phyloP scores from a whole-genome alignment of 2,888 invertebrate species.

The Buathra laborator region DNA sequence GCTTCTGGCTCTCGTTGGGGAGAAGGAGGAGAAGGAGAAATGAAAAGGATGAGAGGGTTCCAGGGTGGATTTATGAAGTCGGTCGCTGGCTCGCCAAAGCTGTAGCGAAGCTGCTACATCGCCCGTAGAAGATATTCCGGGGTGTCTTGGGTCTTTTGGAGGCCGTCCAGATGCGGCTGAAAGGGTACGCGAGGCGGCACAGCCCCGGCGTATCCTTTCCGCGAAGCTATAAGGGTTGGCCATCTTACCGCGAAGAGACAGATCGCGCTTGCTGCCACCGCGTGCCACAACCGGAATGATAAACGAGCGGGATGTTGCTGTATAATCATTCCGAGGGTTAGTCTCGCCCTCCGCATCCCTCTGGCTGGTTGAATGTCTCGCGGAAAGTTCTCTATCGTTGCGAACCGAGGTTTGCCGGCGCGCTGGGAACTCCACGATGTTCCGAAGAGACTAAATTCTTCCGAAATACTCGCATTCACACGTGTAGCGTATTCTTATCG shows the following conservation, averaged over 20 bases:
- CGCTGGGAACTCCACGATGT: background rate
- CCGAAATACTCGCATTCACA: background rate
- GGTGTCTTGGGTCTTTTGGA: conserved; percentile 81
- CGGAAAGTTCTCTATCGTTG: conserved; percentile 56
- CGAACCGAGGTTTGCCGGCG: conserved; percentile 21
- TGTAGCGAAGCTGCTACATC: conserved; percentile 12
- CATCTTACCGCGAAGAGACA: conserved; percentile 82
- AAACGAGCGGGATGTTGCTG: conserved; percentile 82
- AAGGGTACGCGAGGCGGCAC: conserved; percentile 51
- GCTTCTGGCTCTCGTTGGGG: conserved; percentile 74
- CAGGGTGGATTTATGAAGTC: conserved; percentile 82
- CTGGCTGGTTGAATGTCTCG: conserved; percentile 67
- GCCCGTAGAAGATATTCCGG: conserved; percentile 74
- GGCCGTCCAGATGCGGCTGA: conserved; percentile 80
- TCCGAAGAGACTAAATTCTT: background rate
- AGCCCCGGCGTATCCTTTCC: conserved; percentile 35
- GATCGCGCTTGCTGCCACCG: conserved; percentile 79
- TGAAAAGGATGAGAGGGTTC: conserved; percentile 36
- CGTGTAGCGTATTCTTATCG: conserved; percentile 36
- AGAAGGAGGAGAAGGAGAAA: conserved; percentile 17
- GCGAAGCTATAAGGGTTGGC: conserved; percentile 78
- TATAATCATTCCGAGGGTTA: conserved; percentile 79
- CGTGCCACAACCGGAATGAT: conserved; percentile 78
- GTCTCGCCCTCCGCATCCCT: conserved; percentile 25
- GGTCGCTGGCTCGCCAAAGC: conserved; percentile 60